A percentile compares a stretch with the other conserved stretches of the same genome.
These are phyloP conservation scores for Psilopogon haemacephalus DNA, from an alignment of 2,113 vertebrate genomes.

Conservation along the genomic window DNA sequence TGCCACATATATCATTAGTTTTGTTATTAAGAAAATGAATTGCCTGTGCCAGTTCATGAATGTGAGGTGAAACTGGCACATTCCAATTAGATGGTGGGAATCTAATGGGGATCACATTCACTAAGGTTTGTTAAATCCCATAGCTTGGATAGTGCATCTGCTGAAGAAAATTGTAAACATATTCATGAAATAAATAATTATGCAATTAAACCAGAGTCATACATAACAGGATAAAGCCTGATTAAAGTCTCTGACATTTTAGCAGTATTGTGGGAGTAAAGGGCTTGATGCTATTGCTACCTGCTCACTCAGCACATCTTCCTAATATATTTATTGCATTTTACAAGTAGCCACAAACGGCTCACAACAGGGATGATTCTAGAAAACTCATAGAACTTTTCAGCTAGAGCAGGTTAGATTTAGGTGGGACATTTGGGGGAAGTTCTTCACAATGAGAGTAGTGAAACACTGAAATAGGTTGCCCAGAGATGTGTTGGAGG, in stretches of 20 bases:
- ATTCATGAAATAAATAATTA: slow-evolving; percentile 13
- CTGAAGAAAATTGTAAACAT: neutral
- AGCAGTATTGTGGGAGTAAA: neutral
- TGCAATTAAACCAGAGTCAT: neutral
- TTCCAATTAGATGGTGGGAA: neutral
- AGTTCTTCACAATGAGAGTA: too few relatives aligned
- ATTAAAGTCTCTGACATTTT: slow-evolving; percentile 18
- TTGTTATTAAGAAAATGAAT: neutral
- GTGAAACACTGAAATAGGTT: too few relatives aligned
- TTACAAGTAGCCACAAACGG: neutral
- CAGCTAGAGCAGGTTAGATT: too few relatives aligned
- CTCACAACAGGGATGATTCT: neutral
- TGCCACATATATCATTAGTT: neutral
- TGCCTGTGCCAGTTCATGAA: neutral
- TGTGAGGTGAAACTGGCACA: neutral
- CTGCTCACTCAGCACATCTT: neutral
- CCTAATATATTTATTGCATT: neutral
- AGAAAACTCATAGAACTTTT: neutral
- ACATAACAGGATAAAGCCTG: neutral
- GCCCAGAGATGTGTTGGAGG: too few relatives aligned
- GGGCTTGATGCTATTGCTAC: neutral
- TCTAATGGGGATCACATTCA: neutral
- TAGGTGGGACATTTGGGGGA: too few relatives aligned
- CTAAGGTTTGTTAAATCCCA: neutral
- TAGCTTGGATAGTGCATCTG: neutral